Evolutionary conservation across 2,888 invertebrate genomes (phyloP), one percentile per base, ranked within the genome.

Genomic region (Hanleya hanleyi): DNA sequence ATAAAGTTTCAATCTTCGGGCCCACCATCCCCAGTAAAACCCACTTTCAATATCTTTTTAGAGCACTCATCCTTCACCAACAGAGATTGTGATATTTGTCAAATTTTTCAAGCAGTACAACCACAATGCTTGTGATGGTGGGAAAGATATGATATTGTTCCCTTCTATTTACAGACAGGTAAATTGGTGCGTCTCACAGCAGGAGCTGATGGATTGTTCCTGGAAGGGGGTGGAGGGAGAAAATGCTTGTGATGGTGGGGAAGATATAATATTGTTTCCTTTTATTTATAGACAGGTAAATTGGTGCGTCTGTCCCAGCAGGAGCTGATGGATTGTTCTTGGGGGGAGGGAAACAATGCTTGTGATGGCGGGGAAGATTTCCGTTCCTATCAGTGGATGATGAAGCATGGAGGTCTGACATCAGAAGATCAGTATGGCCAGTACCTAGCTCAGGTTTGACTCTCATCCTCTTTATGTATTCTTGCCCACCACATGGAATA

Each of bases 311-410:
- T 98, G 57, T 97, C 97, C 5, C 96, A 97, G 87, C 98, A 98
- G 92, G 96, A 97, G 32, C 92, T 98, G 69, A 94, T 98, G 72
- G 98, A 98, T 92, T 98, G 98, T 89, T 96, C 97, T 0, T 98
- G 98, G 98, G 96, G 96, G 89, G 96, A 93, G 90, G 97, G 97
- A 35, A 97, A 98, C 91, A 89, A 90, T 77, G 98, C 97, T 0
- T 98, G 98, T 90, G 98, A 98, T 90, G 98, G 98, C 1, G 98
- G 98, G n/a, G 97, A 98, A 91, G 98, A 98, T 91, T 97, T 95
- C 92, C 93, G 97, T 69, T 94, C 96, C 0, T 98, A 98, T 88
- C 94, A 95, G 83, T 98, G 96, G 95, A 97, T 98, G 91, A 93
- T 95, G 93, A 95, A 95, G 89, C 95, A 95, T 83, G 95, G 95